Base-by-base conservation (phyloP, 2,113 vertebrate genomes). In the Columba janthina region DNA sequence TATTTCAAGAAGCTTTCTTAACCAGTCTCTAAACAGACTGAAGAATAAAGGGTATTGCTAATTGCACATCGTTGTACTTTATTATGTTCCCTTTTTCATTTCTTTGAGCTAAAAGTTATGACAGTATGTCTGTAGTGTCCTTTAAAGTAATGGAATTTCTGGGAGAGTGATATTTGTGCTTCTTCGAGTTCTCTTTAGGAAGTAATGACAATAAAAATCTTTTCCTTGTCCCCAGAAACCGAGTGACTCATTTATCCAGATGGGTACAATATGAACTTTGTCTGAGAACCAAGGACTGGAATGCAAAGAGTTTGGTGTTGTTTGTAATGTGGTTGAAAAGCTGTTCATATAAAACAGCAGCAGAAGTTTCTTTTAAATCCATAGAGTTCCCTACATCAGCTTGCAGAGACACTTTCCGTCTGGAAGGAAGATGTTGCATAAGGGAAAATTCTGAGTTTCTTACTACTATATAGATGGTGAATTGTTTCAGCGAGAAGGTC, bases 221-320 rank as follows among this genome's bases (percentile, higher is more conserved):
- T 97, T 97, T 97, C 92, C 90, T 70, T 96, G 92, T 96, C 84
- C 90, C 81, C 26, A 64, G 74, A 88, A 93, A 92, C 62, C 26
- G 26, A 93, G 46, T 96, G 94, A 97, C 89, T 97, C 87, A 96
- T 93, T 94, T 92, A 75, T 94, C 89, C 98, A 98, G 95, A 98
- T 98, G 97, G 94, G 94, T 85, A 84, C 93, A 95, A 94, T 97
- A 95, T 97, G 96, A 83, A 90, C 90, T 64, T 56, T 91, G 75
- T 96, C 89, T 94, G 90, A 96, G 89, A 96, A 96, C 70, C 24
- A 69, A 46, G 62, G 87, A 81, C 46, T 96, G 95, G 93, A 96
- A 94, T 93, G 87, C 74, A 36, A 72, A 76, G 83, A 76, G 90
- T 93, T 89, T 95, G 75, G 71, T 97, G 83, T 38, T 95, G 80